Evolutionary conservation across 2,113 vertebrate genomes (phyloP).

Genomic region (Trichomycterus rosablanca): DNA sequence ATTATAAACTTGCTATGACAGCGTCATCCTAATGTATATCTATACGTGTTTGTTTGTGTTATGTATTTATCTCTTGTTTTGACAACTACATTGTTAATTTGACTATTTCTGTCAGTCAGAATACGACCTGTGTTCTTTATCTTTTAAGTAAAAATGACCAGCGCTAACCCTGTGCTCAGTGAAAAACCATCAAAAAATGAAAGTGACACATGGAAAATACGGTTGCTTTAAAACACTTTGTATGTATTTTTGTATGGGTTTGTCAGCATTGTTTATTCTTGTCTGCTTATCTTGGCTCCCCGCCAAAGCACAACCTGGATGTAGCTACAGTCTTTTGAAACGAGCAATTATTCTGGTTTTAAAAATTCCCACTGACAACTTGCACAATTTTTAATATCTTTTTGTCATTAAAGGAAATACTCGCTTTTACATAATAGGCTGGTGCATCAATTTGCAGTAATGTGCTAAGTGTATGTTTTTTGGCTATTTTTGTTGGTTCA

Average conservation of each 20-base stretch:
- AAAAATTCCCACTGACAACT: slow-evolving; percentile 51
- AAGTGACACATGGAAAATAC: slow-evolving; percentile 22
- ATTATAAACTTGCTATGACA: slow-evolving; percentile 21
- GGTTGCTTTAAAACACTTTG: slow-evolving; percentile 26
- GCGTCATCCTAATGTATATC: slow-evolving; percentile 32
- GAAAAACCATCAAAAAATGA: no score
- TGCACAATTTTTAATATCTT: slow-evolving; percentile 92
- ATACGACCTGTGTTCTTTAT: no score
- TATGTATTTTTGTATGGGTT: slow-evolving; percentile 22
- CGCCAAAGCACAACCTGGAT: slow-evolving; percentile 44
- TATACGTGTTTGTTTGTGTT: slow-evolving; percentile 39
- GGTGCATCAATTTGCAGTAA: background rate
- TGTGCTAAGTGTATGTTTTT: background rate
- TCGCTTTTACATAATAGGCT: slow-evolving; percentile 59
- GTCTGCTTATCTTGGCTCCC: slow-evolving; percentile 35
- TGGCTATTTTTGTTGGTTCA: background rate
- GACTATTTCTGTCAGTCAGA: no score
- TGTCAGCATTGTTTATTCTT: slow-evolving; percentile 35
- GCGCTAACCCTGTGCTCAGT: slow-evolving; percentile 37
- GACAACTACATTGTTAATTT: slow-evolving; percentile 19
- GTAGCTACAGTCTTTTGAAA: slow-evolving; percentile 28
- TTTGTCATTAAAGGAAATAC: slow-evolving; percentile 93
- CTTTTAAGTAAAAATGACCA: slow-evolving; percentile 10
- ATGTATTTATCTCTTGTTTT: slow-evolving; percentile 34
- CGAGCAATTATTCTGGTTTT: slow-evolving; percentile 30